Evolutionary conservation across 2,888 invertebrate species (phyloP).

Genomic region (Agrotis clavis): DNA sequence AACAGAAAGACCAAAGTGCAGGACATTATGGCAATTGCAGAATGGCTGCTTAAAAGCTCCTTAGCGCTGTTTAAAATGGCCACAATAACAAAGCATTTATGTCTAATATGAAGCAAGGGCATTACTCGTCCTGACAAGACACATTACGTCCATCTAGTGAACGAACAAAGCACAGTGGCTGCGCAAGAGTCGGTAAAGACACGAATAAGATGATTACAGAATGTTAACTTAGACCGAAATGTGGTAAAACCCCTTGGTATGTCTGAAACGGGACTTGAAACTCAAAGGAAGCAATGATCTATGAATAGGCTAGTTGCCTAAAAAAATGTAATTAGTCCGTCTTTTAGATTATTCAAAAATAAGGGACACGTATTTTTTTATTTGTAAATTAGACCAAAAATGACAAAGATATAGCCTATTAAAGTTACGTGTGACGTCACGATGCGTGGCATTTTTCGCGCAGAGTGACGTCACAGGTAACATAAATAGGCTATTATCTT

Average conservation of each 20-base stretch:
- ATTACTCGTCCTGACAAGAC: slow-evolving; percentile 69
- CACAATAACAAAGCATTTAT: slow-evolving; percentile 50
- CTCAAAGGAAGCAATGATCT: too few relatives aligned
- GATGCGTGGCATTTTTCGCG: too few relatives aligned
- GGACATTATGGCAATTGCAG: slow-evolving; percentile 1
- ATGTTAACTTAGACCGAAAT: slow-evolving; percentile 10
- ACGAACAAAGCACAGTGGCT: slow-evolving; percentile 68
- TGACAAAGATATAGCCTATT: too few relatives aligned
- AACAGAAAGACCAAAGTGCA: slow-evolving; percentile 4
- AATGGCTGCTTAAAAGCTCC: not conserved
- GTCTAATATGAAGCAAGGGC: slow-evolving; percentile 53
- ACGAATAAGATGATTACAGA: not conserved
- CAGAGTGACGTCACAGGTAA: too few relatives aligned
- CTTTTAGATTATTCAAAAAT: too few relatives aligned
- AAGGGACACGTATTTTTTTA: too few relatives aligned
- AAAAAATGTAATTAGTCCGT: too few relatives aligned
- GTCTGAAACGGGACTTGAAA: too few relatives aligned
- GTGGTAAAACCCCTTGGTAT: not conserved
- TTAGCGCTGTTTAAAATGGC: slow-evolving; percentile 25
- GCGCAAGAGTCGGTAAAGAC: slow-evolving; percentile 33
- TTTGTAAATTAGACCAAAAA: too few relatives aligned
- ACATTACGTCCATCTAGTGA: slow-evolving; percentile 59
- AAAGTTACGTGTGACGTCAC: too few relatives aligned
- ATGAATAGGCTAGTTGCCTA: too few relatives aligned
- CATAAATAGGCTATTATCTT: too few relatives aligned